Conservation (phyloP, 2,797 vertebrate species). For the Myotis vivesi region DNA sequence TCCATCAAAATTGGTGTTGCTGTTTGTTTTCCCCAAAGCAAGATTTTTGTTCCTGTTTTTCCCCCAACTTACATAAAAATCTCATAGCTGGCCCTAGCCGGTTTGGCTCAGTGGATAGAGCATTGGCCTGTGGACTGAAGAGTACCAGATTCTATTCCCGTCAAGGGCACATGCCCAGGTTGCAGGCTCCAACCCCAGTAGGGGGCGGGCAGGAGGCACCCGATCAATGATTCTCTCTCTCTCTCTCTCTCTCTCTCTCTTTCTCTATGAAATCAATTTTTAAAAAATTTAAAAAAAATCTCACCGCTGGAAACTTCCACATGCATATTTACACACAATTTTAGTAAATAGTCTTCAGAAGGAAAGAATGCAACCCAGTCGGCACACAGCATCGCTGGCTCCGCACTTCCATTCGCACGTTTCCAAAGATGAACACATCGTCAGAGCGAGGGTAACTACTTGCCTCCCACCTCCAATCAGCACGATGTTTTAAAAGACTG, state of each 20-base stretch:
- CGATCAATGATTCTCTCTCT: too few relatives aligned
- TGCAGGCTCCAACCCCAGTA: too few relatives aligned
- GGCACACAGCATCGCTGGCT: not conserved
- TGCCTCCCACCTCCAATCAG: conserved; percentile 8
- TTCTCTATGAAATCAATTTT: too few relatives aligned
- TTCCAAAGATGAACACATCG: not conserved
- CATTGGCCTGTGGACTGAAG: too few relatives aligned
- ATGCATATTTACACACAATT: not conserved
- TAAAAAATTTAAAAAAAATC: not conserved
- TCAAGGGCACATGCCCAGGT: too few relatives aligned
- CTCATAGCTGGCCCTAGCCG: not conserved
- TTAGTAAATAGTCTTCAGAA: not conserved
- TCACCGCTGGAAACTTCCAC: not conserved
- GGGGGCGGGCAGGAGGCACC: too few relatives aligned
- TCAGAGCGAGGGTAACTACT: conserved; percentile 1
- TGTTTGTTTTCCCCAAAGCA: conserved; percentile 15
- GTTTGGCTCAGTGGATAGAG: too few relatives aligned
- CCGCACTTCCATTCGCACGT: not conserved
- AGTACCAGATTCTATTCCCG: too few relatives aligned
- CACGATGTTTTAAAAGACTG: not conserved
- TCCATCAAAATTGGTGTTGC: not conserved
- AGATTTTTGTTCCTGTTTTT: not conserved
- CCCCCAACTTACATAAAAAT: not conserved
- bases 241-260: too few relatives aligned
- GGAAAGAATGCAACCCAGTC: not conserved